A percentile compares a stretch with the other conserved stretches of the same genome.
These are phyloP conservation scores for Ramphastos sulfuratus DNA, from an alignment of 2,113 vertebrate species.

Conservation along the genomic window DNA sequence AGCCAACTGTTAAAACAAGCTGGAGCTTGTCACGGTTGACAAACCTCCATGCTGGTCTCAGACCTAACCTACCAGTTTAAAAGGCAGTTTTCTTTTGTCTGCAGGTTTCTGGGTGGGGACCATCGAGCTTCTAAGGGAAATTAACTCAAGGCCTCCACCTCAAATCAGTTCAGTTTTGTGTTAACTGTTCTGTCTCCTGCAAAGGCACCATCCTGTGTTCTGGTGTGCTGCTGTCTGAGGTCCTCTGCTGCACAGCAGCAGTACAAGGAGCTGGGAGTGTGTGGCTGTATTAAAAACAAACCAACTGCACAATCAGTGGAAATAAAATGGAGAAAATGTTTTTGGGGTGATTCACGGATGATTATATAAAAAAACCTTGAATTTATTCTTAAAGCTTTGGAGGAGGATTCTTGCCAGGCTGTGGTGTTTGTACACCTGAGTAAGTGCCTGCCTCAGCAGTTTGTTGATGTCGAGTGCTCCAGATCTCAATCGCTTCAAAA, in stretches of 20 bases:
- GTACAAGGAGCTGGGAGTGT: neutral
- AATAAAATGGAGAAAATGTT: slow-evolving; percentile 28
- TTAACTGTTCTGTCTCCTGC: slow-evolving; percentile 39
- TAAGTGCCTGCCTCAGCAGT: slow-evolving; percentile 63
- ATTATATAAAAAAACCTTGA: slow-evolving; percentile 50
- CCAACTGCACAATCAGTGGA: neutral
- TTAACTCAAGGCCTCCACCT: neutral
- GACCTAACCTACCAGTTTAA: slow-evolving; percentile 72
- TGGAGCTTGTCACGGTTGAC: slow-evolving; percentile 59
- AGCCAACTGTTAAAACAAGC: slow-evolving; percentile 54
- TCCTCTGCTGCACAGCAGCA: neutral
- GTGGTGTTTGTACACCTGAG: slow-evolving; percentile 56
- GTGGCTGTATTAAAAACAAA: slow-evolving; percentile 16
- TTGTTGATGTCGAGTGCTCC: neutral
- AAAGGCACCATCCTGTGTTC: neutral
- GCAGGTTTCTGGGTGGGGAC: slow-evolving; percentile 66
- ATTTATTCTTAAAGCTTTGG: slow-evolving; percentile 54
- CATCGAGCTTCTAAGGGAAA: slow-evolving; percentile 11
- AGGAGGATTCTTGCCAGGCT: slow-evolving; percentile 29
- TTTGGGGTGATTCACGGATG: slow-evolving; percentile 21
- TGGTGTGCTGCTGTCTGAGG: slow-evolving; percentile 4
- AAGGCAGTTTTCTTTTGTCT: slow-evolving; percentile 55
- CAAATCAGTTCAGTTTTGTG: slow-evolving; percentile 7
- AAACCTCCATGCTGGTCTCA: slow-evolving; percentile 63
- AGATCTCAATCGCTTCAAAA: slow-evolving; percentile 59